These are phyloP conservation scores for Empis stercorea DNA, from an alignment of 2,888 invertebrate species.

Conservation along the genomic window DNA sequence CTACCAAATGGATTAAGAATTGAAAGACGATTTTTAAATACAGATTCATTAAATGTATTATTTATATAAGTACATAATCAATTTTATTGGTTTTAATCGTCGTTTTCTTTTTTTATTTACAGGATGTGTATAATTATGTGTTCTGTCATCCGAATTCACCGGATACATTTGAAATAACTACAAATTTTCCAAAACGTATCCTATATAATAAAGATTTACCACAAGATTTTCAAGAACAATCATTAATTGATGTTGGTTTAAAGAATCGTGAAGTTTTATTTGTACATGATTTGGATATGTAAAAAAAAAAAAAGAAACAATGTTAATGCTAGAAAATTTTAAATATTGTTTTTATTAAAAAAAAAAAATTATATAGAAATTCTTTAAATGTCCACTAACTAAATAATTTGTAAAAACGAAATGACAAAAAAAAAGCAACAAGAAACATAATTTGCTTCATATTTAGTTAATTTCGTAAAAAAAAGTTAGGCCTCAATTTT, in stretches of 20 bases:
- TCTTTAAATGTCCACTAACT: too few species aligned
- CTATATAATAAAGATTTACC: constrained; percentile 41
- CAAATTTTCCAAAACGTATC: constrained; percentile 85
- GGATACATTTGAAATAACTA: constrained; percentile 86
- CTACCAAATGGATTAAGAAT: constrained; percentile 80
- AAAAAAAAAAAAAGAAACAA: constrained; percentile 12
- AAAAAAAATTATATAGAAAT: too few species aligned
- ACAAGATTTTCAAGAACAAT: constrained; percentile 32
- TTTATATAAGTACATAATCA: not conserved
- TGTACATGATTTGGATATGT: constrained; percentile 83
- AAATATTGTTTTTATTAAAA: too few species aligned
- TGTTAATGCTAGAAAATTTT: too few species aligned
- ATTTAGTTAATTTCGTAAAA: too few species aligned
- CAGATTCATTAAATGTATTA: constrained; percentile 72
- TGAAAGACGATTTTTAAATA: constrained; percentile 70
- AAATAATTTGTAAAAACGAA: too few species aligned
- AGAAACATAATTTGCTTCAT: too few species aligned
- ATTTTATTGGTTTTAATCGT: not conserved
- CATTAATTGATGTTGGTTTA: constrained; percentile 66
- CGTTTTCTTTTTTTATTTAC: constrained; percentile 13
- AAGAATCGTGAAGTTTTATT: constrained; percentile 85
- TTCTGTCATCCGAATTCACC: constrained; percentile 92
- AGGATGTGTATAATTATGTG: constrained; percentile 90
- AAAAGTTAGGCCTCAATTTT: too few species aligned
- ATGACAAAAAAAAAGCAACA: too few species aligned